Base-by-base conservation (phyloP, 2,797 vertebrate genomes). In the Sparidentex hasta region DNA sequence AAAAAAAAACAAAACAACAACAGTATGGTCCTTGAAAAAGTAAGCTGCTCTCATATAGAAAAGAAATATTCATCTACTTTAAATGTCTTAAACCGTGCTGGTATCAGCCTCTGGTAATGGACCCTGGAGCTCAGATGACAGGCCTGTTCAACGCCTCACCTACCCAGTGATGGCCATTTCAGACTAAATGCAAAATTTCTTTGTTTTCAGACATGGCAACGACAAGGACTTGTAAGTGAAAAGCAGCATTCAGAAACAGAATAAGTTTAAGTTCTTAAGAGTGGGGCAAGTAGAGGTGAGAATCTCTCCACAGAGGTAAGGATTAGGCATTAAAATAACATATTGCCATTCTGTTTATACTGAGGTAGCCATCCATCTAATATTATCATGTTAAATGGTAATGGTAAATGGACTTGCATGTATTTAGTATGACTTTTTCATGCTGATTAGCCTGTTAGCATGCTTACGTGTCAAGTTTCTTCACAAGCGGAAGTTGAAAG, bases 11-110 rank as follows among this genome's bases (percentile, higher is more conserved):
- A n/a, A 72, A n/a, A 72, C 29, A 50, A 63, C 43, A 52, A 48
- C 25, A 75, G 52, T 51, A 23, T 52, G 58, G 47, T 52, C 69
- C 71, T 68, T 57, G 76, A 59, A 33, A 75, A 55, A 47, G 62
- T 65, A 47, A 63, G 75, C 69, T 65, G 71, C 76, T 76, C 55
- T 79, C 67, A 27, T 55, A 59, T 48, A 69, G 66, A 80, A n/a
- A 16, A 73, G 29, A 62, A 13, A 54, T 44, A n/a, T 5, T 63
- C n/a, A 68, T 55, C 23, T 18, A 4, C 54, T 65, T 66, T 56
- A 69, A 62, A 61, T 27, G 50, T 52, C 52, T 78, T 25, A 20
- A 63, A 29, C 20, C 5, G 18, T 54, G 43, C 65, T 51, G 57
- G 33, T 17, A 8, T 63, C 56, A 17, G 11, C 1, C 56, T 72